Base-by-base conservation (phyloP, 2,888 invertebrate genomes). In the Thalpophila matura region DNA sequence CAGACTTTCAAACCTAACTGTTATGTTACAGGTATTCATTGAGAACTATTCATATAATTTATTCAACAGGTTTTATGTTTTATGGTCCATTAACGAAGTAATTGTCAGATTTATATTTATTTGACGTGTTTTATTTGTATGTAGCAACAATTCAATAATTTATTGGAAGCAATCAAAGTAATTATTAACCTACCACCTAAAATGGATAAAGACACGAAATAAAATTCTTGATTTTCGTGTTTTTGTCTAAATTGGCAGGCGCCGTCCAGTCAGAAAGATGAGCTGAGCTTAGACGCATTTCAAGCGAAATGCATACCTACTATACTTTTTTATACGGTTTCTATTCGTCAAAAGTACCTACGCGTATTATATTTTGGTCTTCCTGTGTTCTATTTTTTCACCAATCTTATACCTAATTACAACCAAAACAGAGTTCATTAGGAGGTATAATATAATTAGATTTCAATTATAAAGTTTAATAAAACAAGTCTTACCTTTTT, bases 401-500 rank as follows among this genome's bases (percentile, higher is more conserved):
- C n/a, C n/a, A n/a, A n/a, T n/a, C n/a, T n/a, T n/a, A n/a, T n/a
- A n/a, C n/a, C n/a, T n/a, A n/a, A n/a, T n/a, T n/a, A n/a, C n/a
- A n/a, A n/a, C n/a, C n/a, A n/a, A n/a, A n/a, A n/a, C n/a, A n/a
- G n/a, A n/a, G n/a, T n/a, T n/a, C n/a, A n/a, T n/a, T n/a, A n/a
- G n/a, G n/a, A n/a, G n/a, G n/a, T n/a, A n/a, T n/a, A n/a, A n/a
- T n/a, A n/a, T n/a, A n/a, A n/a, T n/a, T n/a, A n/a, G n/a, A n/a
- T 29, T 3, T 14, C 0, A 31, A 59, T 24, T 24, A 24, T 24
- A 5, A 24, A 24, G 24, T 24, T 24, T 24, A 24, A 24, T 24
- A 24, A 45, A 49, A 18, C 26, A 24, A 18, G 16, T 37, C 80
- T 74, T 77, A 89, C 89, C 89, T 87, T 80, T 80, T 72, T 81